Conservation (phyloP, 2,797 vertebrate genomes). For the Perodicticus potto region DNA sequence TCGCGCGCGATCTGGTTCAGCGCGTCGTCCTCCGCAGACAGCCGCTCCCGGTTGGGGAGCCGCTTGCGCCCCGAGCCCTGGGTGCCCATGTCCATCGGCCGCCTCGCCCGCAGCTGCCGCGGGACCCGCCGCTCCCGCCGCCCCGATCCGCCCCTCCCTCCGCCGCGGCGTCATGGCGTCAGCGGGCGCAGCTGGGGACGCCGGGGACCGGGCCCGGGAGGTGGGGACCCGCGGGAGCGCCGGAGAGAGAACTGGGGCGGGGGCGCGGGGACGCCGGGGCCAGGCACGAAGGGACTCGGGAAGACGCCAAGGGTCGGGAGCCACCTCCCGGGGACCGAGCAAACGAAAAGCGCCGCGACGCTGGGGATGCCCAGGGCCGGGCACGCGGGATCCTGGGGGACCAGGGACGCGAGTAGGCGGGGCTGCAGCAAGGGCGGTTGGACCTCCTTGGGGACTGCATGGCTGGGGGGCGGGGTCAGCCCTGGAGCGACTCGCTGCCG, state of each 20-base stretch:
- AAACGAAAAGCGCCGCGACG: accelerated
- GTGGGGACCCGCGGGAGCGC: neutral
- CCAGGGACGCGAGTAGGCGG: no score
- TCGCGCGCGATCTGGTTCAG: slow-evolving; percentile 95
- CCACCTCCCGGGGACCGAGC: neutral
- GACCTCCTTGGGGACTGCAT: neutral
- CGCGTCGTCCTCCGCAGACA: slow-evolving; percentile 95
- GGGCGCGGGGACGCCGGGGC: neutral
- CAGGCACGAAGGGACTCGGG: neutral
- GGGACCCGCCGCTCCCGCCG: slow-evolving; percentile 58
- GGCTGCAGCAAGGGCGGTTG: neutral
- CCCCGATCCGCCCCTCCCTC: slow-evolving; percentile 68
- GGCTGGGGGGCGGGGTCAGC: accelerated
- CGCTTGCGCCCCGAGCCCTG: slow-evolving; percentile 94
- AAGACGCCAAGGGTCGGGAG: neutral
- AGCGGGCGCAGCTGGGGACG: slow-evolving; percentile 53
- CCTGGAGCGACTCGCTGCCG: neutral
- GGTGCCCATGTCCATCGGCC: slow-evolving; percentile 91
- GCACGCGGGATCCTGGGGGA: neutral
- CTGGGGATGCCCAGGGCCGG: neutral
- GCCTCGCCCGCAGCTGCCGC: slow-evolving; percentile 50
- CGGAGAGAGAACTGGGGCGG: neutral
- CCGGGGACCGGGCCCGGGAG: accelerated
- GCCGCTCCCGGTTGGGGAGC: slow-evolving; percentile 93
- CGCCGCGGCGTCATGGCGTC: slow-evolving; percentile 82